Evolutionary conservation across 2,113 vertebrate genomes (phyloP).

Genomic region (human (Homo sapiens)): DNA sequence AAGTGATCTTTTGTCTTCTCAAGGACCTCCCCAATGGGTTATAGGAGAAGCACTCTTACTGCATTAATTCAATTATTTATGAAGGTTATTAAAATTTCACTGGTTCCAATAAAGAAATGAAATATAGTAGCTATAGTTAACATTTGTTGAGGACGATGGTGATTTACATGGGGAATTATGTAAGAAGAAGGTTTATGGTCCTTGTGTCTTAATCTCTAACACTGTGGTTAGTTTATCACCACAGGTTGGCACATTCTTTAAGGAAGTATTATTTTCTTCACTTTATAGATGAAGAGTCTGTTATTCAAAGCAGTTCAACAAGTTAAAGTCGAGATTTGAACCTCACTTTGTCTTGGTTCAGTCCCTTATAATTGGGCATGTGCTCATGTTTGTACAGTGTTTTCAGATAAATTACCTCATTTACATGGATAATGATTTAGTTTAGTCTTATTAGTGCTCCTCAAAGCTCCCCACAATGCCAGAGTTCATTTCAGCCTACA

Average conservation of each 20-base stretch:
- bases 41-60: neutral
- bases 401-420: slow-evolving; percentile 38
- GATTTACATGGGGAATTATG: neutral
- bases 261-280: neutral
- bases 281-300: neutral
- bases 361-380: neutral
- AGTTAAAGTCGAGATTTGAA: neutral
- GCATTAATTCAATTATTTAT: neutral
- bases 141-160: neutral
- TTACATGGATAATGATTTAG: neutral
- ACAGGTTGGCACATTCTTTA: neutral
- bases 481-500: neutral
- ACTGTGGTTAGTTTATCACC: neutral
- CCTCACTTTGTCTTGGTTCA: neutral
- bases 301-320: neutral
- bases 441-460: neutral
- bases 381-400: neutral
- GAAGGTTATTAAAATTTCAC: neutral
- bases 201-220: neutral
- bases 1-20: neutral
- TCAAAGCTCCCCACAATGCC: neutral
- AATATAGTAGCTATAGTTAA: neutral
- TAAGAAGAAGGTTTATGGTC: neutral
- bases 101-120: neutral
- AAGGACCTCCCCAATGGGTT: neutral